Percentiles rank a stretch among this genome's conserved stretches.
phyloP scores from a whole-genome alignment of 2,888 invertebrate species.

The Julus scanicus region DNA sequence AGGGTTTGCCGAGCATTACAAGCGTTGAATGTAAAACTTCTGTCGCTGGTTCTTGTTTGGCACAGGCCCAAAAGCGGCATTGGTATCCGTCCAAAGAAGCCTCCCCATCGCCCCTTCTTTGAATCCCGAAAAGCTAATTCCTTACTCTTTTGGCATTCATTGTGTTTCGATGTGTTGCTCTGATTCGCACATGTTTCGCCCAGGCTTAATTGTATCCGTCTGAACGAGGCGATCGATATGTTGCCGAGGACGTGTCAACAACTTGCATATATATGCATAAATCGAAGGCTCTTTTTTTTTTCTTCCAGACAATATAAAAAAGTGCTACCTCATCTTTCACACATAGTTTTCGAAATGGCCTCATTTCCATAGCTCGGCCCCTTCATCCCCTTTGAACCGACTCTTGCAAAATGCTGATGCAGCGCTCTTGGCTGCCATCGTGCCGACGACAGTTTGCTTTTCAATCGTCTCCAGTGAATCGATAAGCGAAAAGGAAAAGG shows the following conservation, averaged over 20 bases:
- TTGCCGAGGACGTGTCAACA: neutral
- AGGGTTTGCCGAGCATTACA: neutral
- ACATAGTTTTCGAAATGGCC: constrained; percentile 5
- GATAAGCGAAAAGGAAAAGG: constrained; percentile 28
- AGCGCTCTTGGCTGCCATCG: neutral
- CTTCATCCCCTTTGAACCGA: neutral
- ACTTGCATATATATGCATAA: neutral
- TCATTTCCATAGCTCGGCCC: neutral
- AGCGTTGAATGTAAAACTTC: neutral
- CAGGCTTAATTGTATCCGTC: constrained; percentile 10
- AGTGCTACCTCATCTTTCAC: neutral
- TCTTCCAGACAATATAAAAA: neutral
- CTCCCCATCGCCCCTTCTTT: neutral
- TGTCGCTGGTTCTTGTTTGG: neutral
- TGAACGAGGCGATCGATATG: neutral
- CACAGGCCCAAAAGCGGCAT: neutral
- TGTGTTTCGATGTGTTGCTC: neutral
- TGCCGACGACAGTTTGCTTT: neutral
- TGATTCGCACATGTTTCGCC: neutral
- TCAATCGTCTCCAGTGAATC: neutral
- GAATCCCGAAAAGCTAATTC: constrained; percentile 3
- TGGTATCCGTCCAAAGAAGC: neutral
- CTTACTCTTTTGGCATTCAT: neutral
- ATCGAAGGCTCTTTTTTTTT: neutral
- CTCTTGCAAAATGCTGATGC: neutral